phyloP scores from a whole-genome alignment of 2,113 vertebrate genomes.

The Cromileptes altivelis region DNA sequence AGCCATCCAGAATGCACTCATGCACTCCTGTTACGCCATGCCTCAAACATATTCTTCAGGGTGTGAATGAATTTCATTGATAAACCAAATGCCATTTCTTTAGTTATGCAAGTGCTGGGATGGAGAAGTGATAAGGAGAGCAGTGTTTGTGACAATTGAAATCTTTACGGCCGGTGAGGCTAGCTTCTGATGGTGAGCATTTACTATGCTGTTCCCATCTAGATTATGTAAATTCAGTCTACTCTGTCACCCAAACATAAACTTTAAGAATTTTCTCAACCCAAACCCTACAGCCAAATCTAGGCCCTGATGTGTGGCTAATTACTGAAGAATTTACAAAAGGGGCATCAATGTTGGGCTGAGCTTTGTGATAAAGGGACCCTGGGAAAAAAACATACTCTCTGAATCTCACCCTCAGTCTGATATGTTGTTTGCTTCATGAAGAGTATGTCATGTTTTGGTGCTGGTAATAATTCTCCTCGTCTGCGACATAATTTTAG shows the following conservation, averaged over 20 bases:
- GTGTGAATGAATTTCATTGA: neutral
- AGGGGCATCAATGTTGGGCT: neutral
- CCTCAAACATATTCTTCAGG: neutral
- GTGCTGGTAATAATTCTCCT: neutral
- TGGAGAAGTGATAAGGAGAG: neutral
- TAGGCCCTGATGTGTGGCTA: neutral
- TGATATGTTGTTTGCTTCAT: neutral
- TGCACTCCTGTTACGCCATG: neutral
- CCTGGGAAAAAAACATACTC: neutral
- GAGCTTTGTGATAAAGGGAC: neutral
- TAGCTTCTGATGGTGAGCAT: too few species aligned
- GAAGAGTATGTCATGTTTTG: neutral
- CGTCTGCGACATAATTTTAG: neutral
- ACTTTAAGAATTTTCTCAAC: neutral
- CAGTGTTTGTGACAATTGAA: neutral
- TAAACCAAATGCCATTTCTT: neutral
- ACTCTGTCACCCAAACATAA: neutral
- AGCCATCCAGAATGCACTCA: too few species aligned
- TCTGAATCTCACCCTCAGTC: neutral
- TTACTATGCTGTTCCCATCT: neutral
- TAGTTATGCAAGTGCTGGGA: neutral
- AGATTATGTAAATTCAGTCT: neutral
- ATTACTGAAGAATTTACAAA: neutral
- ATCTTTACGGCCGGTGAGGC: too few species aligned
- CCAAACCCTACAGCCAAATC: neutral